Percentiles rank a stretch among this genome's conserved stretches.
phyloP scores from a whole-genome alignment of 2,888 invertebrate species.

The Sphinx pinastri region DNA sequence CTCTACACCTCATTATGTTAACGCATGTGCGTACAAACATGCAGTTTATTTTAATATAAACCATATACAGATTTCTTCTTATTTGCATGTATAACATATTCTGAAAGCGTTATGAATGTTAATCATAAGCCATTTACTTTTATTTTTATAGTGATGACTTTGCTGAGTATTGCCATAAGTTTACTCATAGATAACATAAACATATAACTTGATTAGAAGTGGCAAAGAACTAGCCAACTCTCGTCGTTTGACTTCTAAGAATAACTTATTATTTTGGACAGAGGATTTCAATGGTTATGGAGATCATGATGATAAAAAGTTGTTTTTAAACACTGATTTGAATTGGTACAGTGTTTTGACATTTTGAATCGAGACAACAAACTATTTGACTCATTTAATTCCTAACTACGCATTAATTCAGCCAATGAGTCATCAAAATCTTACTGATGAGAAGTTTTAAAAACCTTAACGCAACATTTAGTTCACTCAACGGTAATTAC shows the following conservation, averaged over 20 bases:
- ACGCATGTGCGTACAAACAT: slow-evolving; percentile 13
- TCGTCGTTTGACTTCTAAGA: too few species aligned
- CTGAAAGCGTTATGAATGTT: slow-evolving; percentile 20
- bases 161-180: neutral
- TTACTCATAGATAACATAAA: neutral
- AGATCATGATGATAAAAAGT: too few species aligned
- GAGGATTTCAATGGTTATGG: too few species aligned
- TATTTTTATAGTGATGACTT: slow-evolving; percentile 7
- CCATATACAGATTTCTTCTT: slow-evolving; percentile 18
- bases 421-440: too few species aligned
- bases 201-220: neutral
- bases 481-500: neutral
- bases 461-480: neutral
- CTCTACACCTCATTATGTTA: slow-evolving; percentile 7
- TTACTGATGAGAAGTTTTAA: neutral
- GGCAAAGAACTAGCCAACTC: too few species aligned
- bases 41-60: slow-evolving; percentile 21
- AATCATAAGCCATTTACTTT: slow-evolving; percentile 16
- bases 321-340: too few species aligned
- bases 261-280: too few species aligned
- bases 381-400: too few species aligned
- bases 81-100: slow-evolving; percentile 20
- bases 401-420: too few species aligned
- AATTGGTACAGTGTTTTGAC: too few species aligned
- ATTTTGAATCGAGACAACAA: too few species aligned